Evolutionary conservation across 2,113 vertebrate species (phyloP), one percentile per base, ranked within the genome.

Genomic region (Abramis brama): DNA sequence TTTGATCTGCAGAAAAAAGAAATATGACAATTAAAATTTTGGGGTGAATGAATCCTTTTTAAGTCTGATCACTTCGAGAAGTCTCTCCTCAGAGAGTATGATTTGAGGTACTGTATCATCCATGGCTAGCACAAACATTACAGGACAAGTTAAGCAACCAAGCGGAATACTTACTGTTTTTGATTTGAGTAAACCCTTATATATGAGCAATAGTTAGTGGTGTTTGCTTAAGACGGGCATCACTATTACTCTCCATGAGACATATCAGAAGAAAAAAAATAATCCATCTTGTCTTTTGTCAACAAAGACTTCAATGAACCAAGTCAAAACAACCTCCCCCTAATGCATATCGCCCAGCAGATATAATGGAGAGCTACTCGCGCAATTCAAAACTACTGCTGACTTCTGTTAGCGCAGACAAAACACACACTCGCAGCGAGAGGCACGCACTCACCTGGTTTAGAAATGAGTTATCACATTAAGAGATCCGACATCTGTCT

Each of bases 401-500:
- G 60, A 81, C 79, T 81, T 64, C 79, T 81, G 39, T 81, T 66
- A 25, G 59, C 2, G n/a, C n/a, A 81, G 79, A 81, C 59, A 81
- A 81, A 80, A 80, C n/a, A 81, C 55, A 79, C 77, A 79, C 55
- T n/a, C 50, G n/a, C 47, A 75, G 73, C 12, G 12, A 25, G 73
- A 45, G 73, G 13, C 23, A 50, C 19, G 10, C 79, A 81, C 59
- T 81, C 79, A 81, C 79, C 79, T 85, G 86, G 85, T 50, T 33
- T 4, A 59, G 60, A 89, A 89, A 89, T 78, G 60, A 86, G 75
- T 86, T 57, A 79, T 59, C 86, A 86, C 85, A 89, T 89, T 86
- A 89, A 79, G 76, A 86, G 66, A 89, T 85, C 80, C 50, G 84
- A 88, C 87, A 88, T 82, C 86, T 85, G 88, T 85, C 85, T 84